Evolutionary conservation across 2,113 vertebrate genomes (phyloP).

Genomic region (Poecilia latipinna): DNA sequence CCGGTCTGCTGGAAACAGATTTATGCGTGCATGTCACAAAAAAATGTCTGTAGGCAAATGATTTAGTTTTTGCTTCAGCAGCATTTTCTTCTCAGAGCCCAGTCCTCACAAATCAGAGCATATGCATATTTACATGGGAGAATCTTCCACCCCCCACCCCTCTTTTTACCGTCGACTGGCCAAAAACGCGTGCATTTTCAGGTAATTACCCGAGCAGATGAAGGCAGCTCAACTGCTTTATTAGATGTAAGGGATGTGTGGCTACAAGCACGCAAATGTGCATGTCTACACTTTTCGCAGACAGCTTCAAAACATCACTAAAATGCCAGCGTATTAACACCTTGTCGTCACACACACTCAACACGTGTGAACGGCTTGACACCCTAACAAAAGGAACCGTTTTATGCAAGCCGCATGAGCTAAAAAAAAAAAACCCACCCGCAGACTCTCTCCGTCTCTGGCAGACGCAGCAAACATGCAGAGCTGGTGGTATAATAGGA

Average conservation of each 20-base stretch:
- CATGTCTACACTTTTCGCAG: conserved; percentile 1
- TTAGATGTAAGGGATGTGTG: conserved; percentile 39
- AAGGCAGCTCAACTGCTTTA: conserved; percentile 38
- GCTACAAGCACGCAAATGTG: conserved; percentile 2
- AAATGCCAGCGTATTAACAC: conserved; percentile 27
- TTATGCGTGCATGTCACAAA: conserved; percentile 49
- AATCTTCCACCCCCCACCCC: neutral
- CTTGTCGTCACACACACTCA: conserved; percentile 4
- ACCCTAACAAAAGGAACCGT: conserved; percentile 7
- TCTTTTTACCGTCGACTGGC: conserved; percentile 6
- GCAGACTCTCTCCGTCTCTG: conserved; percentile 20
- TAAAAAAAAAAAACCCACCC: conserved; percentile 29
- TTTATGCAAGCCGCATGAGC: conserved; percentile 41
- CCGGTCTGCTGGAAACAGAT: conserved; percentile 51
- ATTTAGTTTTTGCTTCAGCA: conserved; percentile 65
- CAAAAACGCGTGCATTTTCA: conserved; percentile 25
- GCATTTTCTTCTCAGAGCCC: conserved; percentile 48
- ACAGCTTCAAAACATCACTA: conserved; percentile 7
- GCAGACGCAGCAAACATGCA: conserved; percentile 40
- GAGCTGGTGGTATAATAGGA: conserved; percentile 53
- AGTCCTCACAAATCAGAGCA: conserved; percentile 35
- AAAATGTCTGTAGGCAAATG: conserved; percentile 63
- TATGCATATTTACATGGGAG: conserved; percentile 39
- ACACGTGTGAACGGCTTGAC: conserved; percentile 23
- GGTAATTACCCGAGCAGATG: conserved; percentile 50